Conservation (phyloP, 1,140 invertebrate species). For the Anagrus nilaparvatae region DNA sequence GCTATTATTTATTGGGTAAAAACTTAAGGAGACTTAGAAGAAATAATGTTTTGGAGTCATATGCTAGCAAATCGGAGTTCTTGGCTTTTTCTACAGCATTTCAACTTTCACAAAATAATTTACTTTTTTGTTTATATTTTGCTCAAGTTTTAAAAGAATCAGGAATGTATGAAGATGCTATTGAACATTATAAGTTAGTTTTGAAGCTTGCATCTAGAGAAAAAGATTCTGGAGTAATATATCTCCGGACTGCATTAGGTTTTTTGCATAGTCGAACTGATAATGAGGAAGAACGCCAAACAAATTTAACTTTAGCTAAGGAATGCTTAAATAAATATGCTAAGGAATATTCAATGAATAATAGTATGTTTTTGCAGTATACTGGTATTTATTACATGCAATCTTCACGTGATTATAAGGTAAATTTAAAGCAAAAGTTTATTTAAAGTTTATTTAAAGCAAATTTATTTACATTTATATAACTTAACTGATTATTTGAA, state of each 20-base stretch:
- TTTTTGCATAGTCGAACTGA: too few relatives aligned
- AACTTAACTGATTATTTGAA: too few relatives aligned
- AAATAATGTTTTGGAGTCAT: not conserved
- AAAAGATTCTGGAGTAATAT: not conserved
- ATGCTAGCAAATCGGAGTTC: not conserved
- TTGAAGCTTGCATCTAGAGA: not conserved
- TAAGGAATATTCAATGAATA: not conserved
- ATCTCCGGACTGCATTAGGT: not conserved
- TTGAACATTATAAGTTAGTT: not conserved
- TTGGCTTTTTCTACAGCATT: not conserved
- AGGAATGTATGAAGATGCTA: not conserved
- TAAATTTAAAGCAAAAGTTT: not conserved
- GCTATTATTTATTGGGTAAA: constrained; percentile 4
- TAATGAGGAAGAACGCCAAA: too few relatives aligned
- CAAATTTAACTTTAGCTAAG: not conserved
- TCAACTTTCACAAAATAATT: not conserved
- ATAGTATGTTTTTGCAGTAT: constrained; percentile 4
- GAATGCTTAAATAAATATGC: not conserved
- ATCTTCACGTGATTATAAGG: too few relatives aligned
- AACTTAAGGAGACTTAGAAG: constrained; percentile 4
- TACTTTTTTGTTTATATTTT: not conserved
- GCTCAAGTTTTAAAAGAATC: constrained; percentile 3
- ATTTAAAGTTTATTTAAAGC: too few relatives aligned
- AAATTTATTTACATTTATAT: too few relatives aligned
- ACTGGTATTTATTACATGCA: constrained; percentile 1